Base-by-base conservation (phyloP, 2,888 invertebrate genomes). In the Dynastes grantii region DNA sequence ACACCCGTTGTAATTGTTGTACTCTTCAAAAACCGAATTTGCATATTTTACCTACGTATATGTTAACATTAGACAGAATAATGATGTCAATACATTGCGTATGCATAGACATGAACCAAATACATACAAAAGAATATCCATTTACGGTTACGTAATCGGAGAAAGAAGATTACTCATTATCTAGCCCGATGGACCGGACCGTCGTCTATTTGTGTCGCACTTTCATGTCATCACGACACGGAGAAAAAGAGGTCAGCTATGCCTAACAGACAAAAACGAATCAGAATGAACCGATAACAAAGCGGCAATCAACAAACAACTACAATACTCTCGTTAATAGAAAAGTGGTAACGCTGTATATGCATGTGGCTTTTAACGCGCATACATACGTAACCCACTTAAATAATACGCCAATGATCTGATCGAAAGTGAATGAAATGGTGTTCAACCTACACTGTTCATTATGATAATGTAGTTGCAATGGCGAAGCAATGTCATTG, bases 341-440 rank as follows among this genome's bases (percentile, higher is more conserved):
- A 61, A 73, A 61, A 63, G 16, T 27, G 45, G 73, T 45, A 40
- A 61, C 61, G 29, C 51, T 13, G 51, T 68, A 29, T 40, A 11
- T 45, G 45, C 2, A 45, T 40, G 1, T 8, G 55, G 53, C 55
- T 55, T 8, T 8, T 58, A 58, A 16, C 22, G 8, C 55, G 22
- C 55, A 55, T 40, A 22, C 6, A 55, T 58, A 55, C 58, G 40
- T 71, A 71, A 71, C 71, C 71, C 55, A 75, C 73, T 45, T 75
- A 75, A 63, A 63, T 75, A 73, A 22, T 40, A 63, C 45, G 73
- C 32, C 45, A 75, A 40, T 75, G 73, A 75, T 45, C 45, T 75
- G 61, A 75, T 75, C 49, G 73, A 75, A 75, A 75, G 63, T 75
- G 73, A 75, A 61, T 75, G 73, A 75, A 61, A 63, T 75, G 45